Conservation (phyloP, 2,797 vertebrate genomes). For the Basileuterus tristriatus region DNA sequence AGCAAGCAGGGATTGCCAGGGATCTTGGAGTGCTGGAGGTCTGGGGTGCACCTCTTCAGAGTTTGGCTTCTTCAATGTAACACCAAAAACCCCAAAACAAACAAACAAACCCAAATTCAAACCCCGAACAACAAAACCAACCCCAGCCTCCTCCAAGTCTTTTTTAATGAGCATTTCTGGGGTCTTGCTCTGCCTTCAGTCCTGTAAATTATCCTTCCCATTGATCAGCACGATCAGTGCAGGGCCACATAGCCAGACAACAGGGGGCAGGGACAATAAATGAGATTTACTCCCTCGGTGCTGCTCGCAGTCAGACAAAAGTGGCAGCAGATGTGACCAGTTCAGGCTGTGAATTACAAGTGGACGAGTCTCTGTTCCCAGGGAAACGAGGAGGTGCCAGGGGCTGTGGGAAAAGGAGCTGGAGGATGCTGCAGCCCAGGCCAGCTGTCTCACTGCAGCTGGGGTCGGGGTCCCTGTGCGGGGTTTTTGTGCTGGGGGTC, state of each 20-base stretch:
- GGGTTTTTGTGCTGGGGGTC: too few relatives aligned
- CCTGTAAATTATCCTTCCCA: neutral
- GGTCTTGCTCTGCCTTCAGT: neutral
- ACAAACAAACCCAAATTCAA: neutral
- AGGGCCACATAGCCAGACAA: neutral
- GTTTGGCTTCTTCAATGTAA: neutral
- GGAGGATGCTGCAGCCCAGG: neutral
- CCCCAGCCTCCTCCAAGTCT: neutral
- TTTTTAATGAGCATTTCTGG: neutral
- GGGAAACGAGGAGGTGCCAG: neutral
- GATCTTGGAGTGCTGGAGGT: neutral
- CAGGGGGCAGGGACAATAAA: fast-evolving
- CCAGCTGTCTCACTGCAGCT: neutral
- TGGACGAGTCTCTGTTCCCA: neutral
- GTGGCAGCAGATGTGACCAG: neutral
- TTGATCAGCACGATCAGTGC: neutral
- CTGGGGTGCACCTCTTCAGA: neutral
- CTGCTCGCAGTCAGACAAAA: neutral
- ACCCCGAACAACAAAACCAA: neutral
- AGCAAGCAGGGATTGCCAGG: neutral
- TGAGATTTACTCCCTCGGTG: neutral
- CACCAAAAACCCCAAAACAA: neutral
- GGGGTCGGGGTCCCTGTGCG: neutral
- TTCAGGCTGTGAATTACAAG: neutral
- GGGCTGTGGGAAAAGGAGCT: neutral